A percentile compares a stretch with the other conserved stretches of the same genome.
Evolutionary conservation across 1,140 invertebrate species (phyloP).

Genomic region (Atta texana): DNA sequence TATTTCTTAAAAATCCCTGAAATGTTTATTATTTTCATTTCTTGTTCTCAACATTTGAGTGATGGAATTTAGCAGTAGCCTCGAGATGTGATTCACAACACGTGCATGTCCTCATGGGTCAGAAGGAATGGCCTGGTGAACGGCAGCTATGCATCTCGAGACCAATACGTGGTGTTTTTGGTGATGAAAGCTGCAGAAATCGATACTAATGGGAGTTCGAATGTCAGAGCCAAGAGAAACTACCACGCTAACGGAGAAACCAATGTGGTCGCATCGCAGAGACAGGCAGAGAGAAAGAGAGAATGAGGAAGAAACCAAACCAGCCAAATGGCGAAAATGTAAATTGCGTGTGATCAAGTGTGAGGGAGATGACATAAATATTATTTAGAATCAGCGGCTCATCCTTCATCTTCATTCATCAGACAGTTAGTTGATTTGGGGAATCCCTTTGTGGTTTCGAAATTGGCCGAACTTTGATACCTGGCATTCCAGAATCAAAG

Average conservation of each 20-base stretch:
- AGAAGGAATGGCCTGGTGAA: constrained; percentile 16
- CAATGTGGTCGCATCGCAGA: neutral
- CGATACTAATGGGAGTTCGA: constrained; percentile 33
- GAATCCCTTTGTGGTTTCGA: constrained; percentile 26
- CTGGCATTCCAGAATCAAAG: constrained; percentile 20
- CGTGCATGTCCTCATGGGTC: constrained; percentile 14
- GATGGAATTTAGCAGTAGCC: neutral
- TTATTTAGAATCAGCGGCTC: neutral
- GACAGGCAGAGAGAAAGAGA: neutral
- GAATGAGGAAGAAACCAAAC: neutral
- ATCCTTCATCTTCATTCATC: constrained; percentile 3
- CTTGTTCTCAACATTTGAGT: neutral
- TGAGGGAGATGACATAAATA: neutral
- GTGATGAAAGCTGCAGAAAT: constrained; percentile 27
- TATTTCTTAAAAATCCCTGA: neutral
- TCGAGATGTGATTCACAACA: constrained; percentile 15
- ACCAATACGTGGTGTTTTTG: constrained; percentile 35
- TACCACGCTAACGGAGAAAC: constrained; percentile 3
- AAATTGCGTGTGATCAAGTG: neutral
- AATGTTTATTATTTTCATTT: neutral
- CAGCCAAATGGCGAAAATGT: neutral
- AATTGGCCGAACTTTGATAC: constrained; percentile 31
- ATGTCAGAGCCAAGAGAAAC: constrained; percentile 24
- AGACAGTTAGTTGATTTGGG: constrained; percentile 12
- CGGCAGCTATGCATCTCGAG: neutral